Evolutionary conservation across 2,888 invertebrate species (phyloP), one percentile per base, ranked within the genome.

Genomic region (Leptarthrus brevirostris): DNA sequence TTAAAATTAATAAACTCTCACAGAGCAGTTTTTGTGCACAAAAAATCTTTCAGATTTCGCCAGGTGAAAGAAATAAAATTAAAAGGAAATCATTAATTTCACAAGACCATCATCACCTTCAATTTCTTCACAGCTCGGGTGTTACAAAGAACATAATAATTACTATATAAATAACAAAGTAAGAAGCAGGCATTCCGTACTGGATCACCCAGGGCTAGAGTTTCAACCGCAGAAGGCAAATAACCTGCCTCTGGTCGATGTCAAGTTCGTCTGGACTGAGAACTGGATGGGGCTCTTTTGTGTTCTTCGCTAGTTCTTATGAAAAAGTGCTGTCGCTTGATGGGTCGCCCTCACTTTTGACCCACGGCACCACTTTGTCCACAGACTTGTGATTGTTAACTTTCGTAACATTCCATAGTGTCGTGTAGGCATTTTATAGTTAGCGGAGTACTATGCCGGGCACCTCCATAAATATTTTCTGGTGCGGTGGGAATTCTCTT

Each of bases 351-450:
- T 44, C 66, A 47, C 66, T 66, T 47, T 66, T 66, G 66, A 66
- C 66, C 66, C 66, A 30, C 66, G 66, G 47, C 49, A 66, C 66
- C 66, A 66, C 66, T 66, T 44, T 66, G 66, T 66, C 66, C 66
- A 47, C 47, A 20, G 26, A 20, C 49, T 66, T 44, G 22, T 49
- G 18, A 49, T 24, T 16, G 20, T 6, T 22, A 40, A 20, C 61
- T 66, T 66, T 66, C 66, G 30, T 26, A 66, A 66, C 66, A 66
- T 66, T 66, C 66, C 66, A 18, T 47, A 66, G 47, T 66, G 44
- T 49, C 49, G 66, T 30, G 14, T 14, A 20, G 44, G 26, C 66
- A 66, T 20, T 66, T 47, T 66, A 49, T 26, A 66, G 47, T 14
- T 12, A 26, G 14, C 24, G 2, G 47, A 18, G 49, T 20, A 24